Base-by-base conservation (phyloP, 2,888 invertebrate species). In the Drosophila ustulata region DNA sequence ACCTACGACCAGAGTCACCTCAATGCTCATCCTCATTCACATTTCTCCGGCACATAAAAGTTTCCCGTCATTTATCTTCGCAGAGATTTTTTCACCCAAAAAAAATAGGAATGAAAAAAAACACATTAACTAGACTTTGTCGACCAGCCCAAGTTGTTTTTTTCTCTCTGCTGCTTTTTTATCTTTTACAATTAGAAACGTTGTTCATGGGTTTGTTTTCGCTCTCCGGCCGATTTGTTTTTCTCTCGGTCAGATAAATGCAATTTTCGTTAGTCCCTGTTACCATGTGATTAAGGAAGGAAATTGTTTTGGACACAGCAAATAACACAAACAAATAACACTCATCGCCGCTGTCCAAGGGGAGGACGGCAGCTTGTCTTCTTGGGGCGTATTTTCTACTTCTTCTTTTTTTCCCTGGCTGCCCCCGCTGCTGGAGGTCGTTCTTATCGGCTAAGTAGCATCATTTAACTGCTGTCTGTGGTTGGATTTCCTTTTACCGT, bases 241-340 rank as follows among this genome's bases (percentile, higher is more conserved):
- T 68, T 58, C 67, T 73, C 65, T 71, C 69, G 82, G 82, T 71
- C 73, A 88, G 88, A 84, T 88, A 83, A 83, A 88, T 83, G 83
- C 72, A 86, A 85, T 88, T 83, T 80, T 75, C 62, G 75, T 74
- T 63, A 66, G 61, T 69, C 75, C 78, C 71, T 67, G 80, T 75
- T 80, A 80, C 84, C 85, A 79, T 82, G 91, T 89, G 92, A 91
- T 91, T 91, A 91, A 89, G 90, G 90, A 91, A 91, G 90, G 90
- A 91, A 91, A 91, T 91, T 89, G 90, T 92, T 91, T 91, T 85
- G 89, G 89, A 90, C 90, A 65, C 25, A 82, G 70, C 81, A 73
- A 37, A 37, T 37, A 37, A 37, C 72, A 73, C 72, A 84, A 78
- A 88, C 85, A 87, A 83, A 79, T 79, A 75, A 71, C 69, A 65